Base-by-base conservation (phyloP, 2,888 invertebrate genomes). In the Eremobia ochroleuca region DNA sequence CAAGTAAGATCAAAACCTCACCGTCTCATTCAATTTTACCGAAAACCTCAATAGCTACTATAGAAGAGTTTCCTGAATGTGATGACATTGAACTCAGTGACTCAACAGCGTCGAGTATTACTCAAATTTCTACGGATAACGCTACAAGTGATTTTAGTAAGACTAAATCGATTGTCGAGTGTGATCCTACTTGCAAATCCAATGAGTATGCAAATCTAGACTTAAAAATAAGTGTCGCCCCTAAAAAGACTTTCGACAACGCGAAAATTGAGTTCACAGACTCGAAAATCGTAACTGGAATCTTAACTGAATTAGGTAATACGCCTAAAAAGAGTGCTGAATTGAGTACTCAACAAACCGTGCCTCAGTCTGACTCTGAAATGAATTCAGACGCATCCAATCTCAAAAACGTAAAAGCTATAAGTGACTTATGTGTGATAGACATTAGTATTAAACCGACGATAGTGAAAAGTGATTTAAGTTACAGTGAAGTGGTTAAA, bases 401-500 rank as follows among this genome's bases (percentile, higher is more conserved):
- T 69, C 43, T 67, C 58, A 64, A 25, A 40, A 55, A 80, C 25
- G 46, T 62, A 52, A 64, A 73, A 64, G 61, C 18, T 25, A 21
- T 65, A 66, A 78, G 64, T 70, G 75, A 84, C 31, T 9, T 15
- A 64, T 71, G 73, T 86, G 87, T 86, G 77, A 86, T 81, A 81
- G 86, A 86, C 8, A 2, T 66, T 82, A 87, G 80, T 88, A 85
- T 88, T 85, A 88, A 81, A 81, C 74, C 79, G 6, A 77, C 55
- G 28, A 40, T 85, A 40, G 87, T 89, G 11, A 85, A 52, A 82
- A 82, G 81, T 88, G 87, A 87, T 73, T 77, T 89, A 76, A 84
- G 74, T 34, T 91, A 91, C 81, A 92, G 90, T 90, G 91, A 91
- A 72, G 88, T 90, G 76, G 83, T 90, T n/a, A 92, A 90, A 89